Conservation (phyloP, 1,140 invertebrate genomes). For the Neelides sp. region DNA sequence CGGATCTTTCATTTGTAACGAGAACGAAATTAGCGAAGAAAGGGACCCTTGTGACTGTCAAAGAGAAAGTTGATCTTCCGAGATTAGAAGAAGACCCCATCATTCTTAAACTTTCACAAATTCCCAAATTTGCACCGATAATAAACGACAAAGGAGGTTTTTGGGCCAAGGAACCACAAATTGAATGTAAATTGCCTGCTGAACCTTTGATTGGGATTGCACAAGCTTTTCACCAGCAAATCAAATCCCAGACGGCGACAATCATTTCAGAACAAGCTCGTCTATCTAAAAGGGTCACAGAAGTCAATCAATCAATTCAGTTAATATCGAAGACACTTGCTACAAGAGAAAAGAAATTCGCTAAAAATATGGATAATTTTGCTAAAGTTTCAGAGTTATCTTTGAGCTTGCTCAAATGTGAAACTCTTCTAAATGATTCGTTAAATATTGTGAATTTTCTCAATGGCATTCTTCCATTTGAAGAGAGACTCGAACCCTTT, state of each 20-base stretch:
- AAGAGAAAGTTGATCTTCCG: too few relatives aligned
- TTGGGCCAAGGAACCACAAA: slow-evolving; percentile 10
- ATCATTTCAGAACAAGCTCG: slow-evolving; percentile 13
- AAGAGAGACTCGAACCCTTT: slow-evolving; percentile 75
- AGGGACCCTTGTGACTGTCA: too few relatives aligned
- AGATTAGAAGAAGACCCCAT: slow-evolving; percentile 10
- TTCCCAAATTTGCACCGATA: slow-evolving; percentile 19
- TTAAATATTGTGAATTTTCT: slow-evolving; percentile 67
- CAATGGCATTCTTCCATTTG: slow-evolving; percentile 66
- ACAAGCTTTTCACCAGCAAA: slow-evolving; percentile 2
- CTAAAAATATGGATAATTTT: slow-evolving; percentile 69
- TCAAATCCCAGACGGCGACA: slow-evolving; percentile 3
- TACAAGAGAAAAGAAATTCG: slow-evolving; percentile 68
- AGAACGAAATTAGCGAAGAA: too few relatives aligned
- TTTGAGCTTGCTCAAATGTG: slow-evolving; percentile 63
- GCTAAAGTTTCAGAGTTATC: slow-evolving; percentile 63
- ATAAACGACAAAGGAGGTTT: slow-evolving; percentile 12
- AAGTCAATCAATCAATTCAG: slow-evolving; percentile 53
- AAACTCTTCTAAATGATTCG: slow-evolving; percentile 54
- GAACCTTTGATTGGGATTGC: slow-evolving; percentile 13
- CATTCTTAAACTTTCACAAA: slow-evolving; percentile 7
- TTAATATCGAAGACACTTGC: slow-evolving; percentile 53
- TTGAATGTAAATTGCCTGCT: slow-evolving; percentile 13
- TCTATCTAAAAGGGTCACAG: slow-evolving; percentile 10
- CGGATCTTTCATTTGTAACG: too few relatives aligned